phyloP scores from a whole-genome alignment of 2,797 vertebrate genomes.

The Parotocinclus haroldoi region DNA sequence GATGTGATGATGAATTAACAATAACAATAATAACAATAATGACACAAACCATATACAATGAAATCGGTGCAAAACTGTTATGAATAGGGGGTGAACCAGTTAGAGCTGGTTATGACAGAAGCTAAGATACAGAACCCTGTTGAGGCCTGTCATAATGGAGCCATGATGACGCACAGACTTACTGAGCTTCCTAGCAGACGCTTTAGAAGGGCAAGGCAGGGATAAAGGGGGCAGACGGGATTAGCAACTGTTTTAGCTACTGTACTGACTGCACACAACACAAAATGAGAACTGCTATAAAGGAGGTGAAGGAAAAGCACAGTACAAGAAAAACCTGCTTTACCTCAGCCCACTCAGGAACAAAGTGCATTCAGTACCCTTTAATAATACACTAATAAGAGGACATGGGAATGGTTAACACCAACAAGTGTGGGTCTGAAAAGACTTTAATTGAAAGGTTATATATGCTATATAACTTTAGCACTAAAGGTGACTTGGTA shows the following conservation, averaged over 20 bases:
- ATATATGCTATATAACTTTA: too few species aligned
- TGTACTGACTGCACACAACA: slow-evolving; percentile 21
- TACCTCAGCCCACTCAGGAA: not conserved
- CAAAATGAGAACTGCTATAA: too few species aligned
- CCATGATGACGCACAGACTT: slow-evolving; percentile 22
- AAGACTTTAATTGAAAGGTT: too few species aligned
- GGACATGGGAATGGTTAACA: too few species aligned
- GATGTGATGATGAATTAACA: not conserved
- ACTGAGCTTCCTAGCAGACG: slow-evolving; percentile 20
- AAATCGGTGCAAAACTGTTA: not conserved
- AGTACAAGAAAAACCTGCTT: too few species aligned
- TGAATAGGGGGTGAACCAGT: not conserved
- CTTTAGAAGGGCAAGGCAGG: slow-evolving; percentile 18
- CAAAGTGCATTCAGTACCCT: not conserved
- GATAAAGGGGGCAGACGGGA: slow-evolving; percentile 19
- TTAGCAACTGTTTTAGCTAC: slow-evolving; percentile 36
- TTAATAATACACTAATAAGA: not conserved
- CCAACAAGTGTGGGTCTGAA: too few species aligned
- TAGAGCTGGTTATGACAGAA: not conserved
- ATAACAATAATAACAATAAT: not conserved
- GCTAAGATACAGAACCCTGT: not conserved
- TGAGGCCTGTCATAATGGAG: slow-evolving; percentile 27
- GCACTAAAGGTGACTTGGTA: too few species aligned
- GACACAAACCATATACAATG: not conserved
- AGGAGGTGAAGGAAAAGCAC: too few species aligned